These are phyloP conservation scores for Neosalanx taihuensis DNA, from an alignment of 2,797 vertebrate genomes.

Conservation along the genomic window DNA sequence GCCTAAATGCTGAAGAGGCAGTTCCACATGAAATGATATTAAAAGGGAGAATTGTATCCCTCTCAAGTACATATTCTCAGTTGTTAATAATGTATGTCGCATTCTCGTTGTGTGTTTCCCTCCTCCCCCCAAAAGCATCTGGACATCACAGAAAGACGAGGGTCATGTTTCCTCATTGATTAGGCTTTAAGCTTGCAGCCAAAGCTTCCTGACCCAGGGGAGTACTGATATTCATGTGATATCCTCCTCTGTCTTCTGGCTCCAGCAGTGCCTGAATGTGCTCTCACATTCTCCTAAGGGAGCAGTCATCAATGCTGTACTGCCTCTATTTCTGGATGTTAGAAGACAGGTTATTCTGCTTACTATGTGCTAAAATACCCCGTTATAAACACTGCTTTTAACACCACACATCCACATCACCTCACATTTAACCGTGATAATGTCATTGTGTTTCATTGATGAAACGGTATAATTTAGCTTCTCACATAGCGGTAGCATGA, in stretches of 20 bases:
- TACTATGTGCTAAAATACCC: not conserved
- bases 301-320: constrained; percentile 50
- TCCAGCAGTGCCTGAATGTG: constrained; percentile 48
- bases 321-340: constrained; percentile 52
- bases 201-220: constrained; percentile 65
- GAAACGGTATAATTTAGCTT: not conserved
- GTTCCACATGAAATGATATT: constrained; percentile 31
- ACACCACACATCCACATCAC: not conserved
- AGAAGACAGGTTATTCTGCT: not conserved
- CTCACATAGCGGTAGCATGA: not conserved
- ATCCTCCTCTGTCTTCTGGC: constrained; percentile 57
- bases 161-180: constrained; percentile 72
- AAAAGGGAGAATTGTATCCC: not conserved
- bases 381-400: not conserved
- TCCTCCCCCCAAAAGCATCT: constrained; percentile 51
- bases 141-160: constrained; percentile 50
- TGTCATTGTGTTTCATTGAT: not conserved
- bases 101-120: constrained; percentile 36
- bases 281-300: constrained; percentile 55
- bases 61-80: not conserved
- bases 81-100: not conserved
- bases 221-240: constrained; percentile 61
- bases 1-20: constrained; percentile 35
- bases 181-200: constrained; percentile 65
- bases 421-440: too few relatives aligned